Base-by-base conservation (phyloP, 2,797 vertebrate genomes). In the Erethizon dorsatum region DNA sequence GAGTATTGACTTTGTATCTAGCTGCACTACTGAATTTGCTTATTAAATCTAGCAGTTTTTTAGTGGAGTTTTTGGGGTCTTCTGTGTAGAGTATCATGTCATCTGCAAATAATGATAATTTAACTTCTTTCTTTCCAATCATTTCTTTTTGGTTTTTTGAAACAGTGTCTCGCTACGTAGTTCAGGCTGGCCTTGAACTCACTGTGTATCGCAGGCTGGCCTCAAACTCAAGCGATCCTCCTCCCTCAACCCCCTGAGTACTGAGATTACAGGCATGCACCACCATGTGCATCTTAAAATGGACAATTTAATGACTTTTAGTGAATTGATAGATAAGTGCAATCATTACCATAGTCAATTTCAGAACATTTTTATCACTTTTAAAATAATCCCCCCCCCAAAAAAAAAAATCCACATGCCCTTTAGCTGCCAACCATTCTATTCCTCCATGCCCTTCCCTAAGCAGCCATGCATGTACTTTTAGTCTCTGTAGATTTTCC, bases 301-400 rank as follows among this genome's bases (percentile, higher is more conserved):
- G 37, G 20, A 45, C 20, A 69, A 69, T n/a, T 67, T 67, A 17
- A 0, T 73, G 7, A 31, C 80, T 90, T 90, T 73, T 67, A 80
- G 50, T 90, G 1, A 73, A 59, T 82, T 37, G 22, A 56, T 15
- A 73, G 20, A 9, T 96, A 67, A 4, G 5, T 83, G 57, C 28
- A 50, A 41, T 28, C 52, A 67, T 90, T 59, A 45, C 57, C 2
- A 13, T 15, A 28, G n/a, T 82, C 11, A 15, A 11, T 83, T 91
- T 94, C 41, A 54, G 73, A 87, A 59, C 59, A 54, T 91, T 83
- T 91, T 87, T 52, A 45, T 45, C 31, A n/a, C 63, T 67, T 67
- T 67, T 61, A 7, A 61, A 61, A 61, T 61, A 65, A n/a, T n/a
- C n/a, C 33, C 33, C 33, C 14, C 65, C n/a, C 7, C 4, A 63